Conservation (phyloP, 2,797 vertebrate species). For the Cuculus canorus region DNA sequence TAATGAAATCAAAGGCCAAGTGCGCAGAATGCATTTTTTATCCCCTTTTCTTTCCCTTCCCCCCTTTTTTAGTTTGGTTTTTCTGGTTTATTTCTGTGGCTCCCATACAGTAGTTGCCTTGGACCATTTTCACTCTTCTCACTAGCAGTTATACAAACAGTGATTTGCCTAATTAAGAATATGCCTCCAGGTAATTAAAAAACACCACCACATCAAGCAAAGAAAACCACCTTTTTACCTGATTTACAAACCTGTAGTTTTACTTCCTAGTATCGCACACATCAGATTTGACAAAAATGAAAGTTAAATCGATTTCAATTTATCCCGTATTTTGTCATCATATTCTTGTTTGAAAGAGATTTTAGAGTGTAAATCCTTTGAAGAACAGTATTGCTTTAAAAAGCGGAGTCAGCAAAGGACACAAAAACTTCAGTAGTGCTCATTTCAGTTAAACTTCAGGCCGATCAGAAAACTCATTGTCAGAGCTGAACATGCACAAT, state of each 20-base stretch:
- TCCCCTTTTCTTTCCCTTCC: fast-evolving
- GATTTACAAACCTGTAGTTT: conserved; percentile 6
- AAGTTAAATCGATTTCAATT: background rate
- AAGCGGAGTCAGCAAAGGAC: conserved; percentile 25
- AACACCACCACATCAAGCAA: background rate
- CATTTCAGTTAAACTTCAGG: conserved; percentile 20
- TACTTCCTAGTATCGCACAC: background rate
- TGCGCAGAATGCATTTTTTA: background rate
- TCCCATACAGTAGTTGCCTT: conserved; percentile 1
- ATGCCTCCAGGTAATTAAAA: conserved; percentile 58
- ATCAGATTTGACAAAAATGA: background rate
- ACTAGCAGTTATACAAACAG: conserved; percentile 1
- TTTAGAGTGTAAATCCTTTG: background rate
- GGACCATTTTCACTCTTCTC: conserved; percentile 41
- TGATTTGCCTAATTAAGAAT: conserved; percentile 35
- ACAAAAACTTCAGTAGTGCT: conserved; percentile 5
- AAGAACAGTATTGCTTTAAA: conserved; percentile 37
- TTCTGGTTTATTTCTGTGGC: conserved; percentile 19
- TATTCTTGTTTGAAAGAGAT: background rate
- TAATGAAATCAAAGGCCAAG: conserved; percentile 33
- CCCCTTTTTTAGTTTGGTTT: background rate
- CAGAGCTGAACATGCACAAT: conserved; percentile 7
- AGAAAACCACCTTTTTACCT: background rate
- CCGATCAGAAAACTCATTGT: background rate
- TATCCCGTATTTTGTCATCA: conserved; percentile 7